phyloP scores from a whole-genome alignment of 2,797 vertebrate genomes.

The Phataginus tricuspis region DNA sequence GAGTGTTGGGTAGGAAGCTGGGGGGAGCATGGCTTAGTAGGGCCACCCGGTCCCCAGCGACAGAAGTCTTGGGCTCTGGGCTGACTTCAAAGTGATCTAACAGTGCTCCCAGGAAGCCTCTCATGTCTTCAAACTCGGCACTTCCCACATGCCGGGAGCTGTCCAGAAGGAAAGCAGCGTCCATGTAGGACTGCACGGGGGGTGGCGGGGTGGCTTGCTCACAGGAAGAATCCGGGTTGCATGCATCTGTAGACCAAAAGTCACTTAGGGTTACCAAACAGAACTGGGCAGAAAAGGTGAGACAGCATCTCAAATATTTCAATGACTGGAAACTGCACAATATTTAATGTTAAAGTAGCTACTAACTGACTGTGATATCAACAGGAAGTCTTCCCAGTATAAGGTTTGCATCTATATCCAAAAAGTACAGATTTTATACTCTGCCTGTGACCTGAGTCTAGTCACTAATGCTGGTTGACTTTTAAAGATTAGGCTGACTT shows the following conservation, averaged over 20 bases:
- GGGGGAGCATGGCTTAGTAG: slow-evolving; percentile 78
- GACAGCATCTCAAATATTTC: background rate
- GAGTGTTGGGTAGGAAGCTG: slow-evolving; percentile 61
- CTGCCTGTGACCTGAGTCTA: background rate
- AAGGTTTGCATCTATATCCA: background rate
- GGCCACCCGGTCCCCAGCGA: slow-evolving; percentile 81
- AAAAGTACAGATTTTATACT: background rate
- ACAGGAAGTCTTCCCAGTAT: background rate
- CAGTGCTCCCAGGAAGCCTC: slow-evolving; percentile 76
- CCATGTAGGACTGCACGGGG: slow-evolving; percentile 56
- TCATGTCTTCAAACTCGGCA: slow-evolving; percentile 79
- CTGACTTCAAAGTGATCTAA: slow-evolving; percentile 81
- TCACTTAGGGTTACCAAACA: background rate
- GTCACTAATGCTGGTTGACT: background rate
- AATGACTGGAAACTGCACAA: background rate
- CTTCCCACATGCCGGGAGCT: slow-evolving; percentile 75
- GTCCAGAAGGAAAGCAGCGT: slow-evolving; percentile 84
- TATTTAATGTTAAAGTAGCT: background rate
- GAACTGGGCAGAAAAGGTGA: background rate
- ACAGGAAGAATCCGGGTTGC: slow-evolving; percentile 78
- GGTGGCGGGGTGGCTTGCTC: background rate
- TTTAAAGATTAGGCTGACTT: slow-evolving; percentile 1
- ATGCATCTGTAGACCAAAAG: slow-evolving; percentile 80
- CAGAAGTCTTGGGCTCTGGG: slow-evolving; percentile 59
- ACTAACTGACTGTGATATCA: background rate